A percentile compares a stretch with the other conserved stretches of the same genome.
These are phyloP conservation scores for Tyto alba DNA, from an alignment of 2,113 vertebrate genomes.

Conservation along the genomic window DNA sequence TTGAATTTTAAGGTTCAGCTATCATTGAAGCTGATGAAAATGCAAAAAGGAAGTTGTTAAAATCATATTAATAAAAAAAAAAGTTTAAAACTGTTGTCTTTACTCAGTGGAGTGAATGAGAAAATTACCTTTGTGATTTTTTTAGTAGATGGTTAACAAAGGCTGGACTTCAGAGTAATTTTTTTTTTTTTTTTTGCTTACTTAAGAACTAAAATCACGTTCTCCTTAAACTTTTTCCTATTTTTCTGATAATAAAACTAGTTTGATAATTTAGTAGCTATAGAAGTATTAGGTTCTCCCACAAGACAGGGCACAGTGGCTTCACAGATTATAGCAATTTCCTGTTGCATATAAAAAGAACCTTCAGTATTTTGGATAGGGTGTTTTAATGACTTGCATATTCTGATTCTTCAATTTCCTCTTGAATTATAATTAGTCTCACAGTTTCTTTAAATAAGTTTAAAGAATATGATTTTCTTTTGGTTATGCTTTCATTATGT, in stretches of 20 bases:
- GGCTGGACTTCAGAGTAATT: background rate
- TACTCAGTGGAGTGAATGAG: background rate
- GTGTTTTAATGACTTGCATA: background rate
- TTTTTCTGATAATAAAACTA: background rate
- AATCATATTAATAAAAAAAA: background rate
- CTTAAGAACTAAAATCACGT: background rate
- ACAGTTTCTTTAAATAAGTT: background rate
- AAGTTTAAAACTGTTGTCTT: background rate
- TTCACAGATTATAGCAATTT: background rate
- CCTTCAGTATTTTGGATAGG: background rate
- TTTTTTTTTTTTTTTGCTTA: background rate
- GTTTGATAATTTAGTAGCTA: background rate
- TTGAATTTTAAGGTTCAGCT: background rate
- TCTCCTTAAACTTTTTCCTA: background rate
- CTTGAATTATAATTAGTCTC: background rate
- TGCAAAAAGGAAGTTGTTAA: background rate
- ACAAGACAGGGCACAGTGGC: background rate
- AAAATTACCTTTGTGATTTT: background rate
- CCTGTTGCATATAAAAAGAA: background rate
- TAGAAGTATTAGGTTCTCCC: background rate
- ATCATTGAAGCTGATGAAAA: background rate
- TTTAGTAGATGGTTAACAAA: background rate
- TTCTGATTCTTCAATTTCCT: background rate
- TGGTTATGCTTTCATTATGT: conserved; percentile 49
- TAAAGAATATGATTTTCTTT: conserved; percentile 44